Conservation (phyloP, 2,888 invertebrate genomes). For the Tromatobia lineatoria region DNA sequence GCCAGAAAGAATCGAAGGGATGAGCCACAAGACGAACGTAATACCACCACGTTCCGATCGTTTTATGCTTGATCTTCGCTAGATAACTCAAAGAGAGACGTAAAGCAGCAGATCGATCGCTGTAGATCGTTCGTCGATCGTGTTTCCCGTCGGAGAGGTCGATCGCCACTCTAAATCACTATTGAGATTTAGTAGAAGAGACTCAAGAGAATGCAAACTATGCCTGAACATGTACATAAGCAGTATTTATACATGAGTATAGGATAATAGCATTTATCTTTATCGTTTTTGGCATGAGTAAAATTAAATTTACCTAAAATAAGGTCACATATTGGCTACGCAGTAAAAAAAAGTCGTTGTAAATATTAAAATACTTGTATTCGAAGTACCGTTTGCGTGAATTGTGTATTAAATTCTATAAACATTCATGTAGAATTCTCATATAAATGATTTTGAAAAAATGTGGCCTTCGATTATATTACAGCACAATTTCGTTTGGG, state of each 20-base stretch:
- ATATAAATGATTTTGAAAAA: too few species aligned
- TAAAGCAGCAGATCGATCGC: conserved; percentile 69
- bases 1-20: conserved; percentile 60
- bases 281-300: background rate
- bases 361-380: too few species aligned
- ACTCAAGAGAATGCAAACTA: conserved; percentile 37
- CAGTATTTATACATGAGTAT: background rate
- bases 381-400: too few species aligned
- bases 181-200: conserved; percentile 54
- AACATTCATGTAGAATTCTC: too few species aligned
- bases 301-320: background rate
- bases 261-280: background rate
- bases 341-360: too few species aligned
- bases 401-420: too few species aligned
- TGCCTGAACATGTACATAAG: background rate
- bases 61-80: conserved; percentile 60
- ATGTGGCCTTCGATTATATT: too few species aligned
- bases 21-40: conserved; percentile 61
- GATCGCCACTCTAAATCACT: conserved; percentile 77
- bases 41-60: conserved; percentile 42
- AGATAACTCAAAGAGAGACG: conserved; percentile 68
- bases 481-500: too few species aligned
- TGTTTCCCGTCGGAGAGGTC: conserved; percentile 60
- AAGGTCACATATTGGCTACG: too few species aligned
- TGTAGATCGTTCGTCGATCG: conserved; percentile 78